Evolutionary conservation across 1,140 invertebrate species (phyloP).

Genomic region (Drosophila cardini): DNA sequence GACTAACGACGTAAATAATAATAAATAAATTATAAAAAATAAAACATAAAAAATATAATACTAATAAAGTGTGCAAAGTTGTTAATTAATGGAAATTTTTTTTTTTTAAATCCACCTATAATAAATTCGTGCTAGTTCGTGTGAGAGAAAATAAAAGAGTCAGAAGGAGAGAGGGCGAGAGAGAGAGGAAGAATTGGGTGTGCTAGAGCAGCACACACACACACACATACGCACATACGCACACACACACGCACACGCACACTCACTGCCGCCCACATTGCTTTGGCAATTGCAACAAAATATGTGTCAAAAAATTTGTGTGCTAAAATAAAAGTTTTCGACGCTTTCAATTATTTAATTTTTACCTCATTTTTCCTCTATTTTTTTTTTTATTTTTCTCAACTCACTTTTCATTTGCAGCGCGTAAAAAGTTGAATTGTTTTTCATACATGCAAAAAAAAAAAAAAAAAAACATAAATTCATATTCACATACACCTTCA

Average conservation of each 20-base stretch:
- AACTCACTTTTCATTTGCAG: background rate
- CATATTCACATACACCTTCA: no score
- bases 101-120: background rate
- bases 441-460: background rate
- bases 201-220: background rate
- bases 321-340: slow-evolving; percentile 27
- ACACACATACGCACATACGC: background rate
- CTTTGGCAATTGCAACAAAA: slow-evolving; percentile 16
- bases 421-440: slow-evolving; percentile 22
- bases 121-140: slow-evolving; percentile 26
- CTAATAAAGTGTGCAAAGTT: slow-evolving; percentile 63
- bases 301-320: slow-evolving; percentile 41
- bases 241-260: background rate
- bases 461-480: no score
- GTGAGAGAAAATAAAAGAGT: background rate
- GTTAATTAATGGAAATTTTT: slow-evolving; percentile 77
- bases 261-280: background rate
- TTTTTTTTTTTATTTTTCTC: background rate
- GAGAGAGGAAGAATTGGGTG: background rate
- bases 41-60: slow-evolving; percentile 24
- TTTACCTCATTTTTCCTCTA: slow-evolving; percentile 3
- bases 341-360: slow-evolving; percentile 25
- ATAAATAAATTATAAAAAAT: background rate
- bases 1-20: slow-evolving; percentile 8
- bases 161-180: background rate